phyloP scores from a whole-genome alignment of 2,113 vertebrate species.

The Platysteira castanea region DNA sequence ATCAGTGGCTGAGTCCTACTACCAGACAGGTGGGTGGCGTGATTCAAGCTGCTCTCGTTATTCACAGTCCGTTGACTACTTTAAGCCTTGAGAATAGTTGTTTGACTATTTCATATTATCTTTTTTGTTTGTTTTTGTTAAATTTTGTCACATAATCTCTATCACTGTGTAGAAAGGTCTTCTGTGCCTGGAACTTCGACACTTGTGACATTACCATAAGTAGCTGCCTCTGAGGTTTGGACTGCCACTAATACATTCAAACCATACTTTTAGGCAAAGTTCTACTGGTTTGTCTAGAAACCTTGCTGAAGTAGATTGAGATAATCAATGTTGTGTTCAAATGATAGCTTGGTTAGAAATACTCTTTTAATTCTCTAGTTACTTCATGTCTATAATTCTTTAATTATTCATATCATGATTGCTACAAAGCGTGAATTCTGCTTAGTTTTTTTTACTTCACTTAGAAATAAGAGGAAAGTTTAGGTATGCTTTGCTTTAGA shows the following conservation, averaged over 20 bases:
- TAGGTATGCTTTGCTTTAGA: background rate
- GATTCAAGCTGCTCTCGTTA: background rate
- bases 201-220: background rate
- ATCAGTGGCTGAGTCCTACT: constrained; percentile 94
- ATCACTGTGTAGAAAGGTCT: background rate
- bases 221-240: background rate
- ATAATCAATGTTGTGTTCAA: background rate
- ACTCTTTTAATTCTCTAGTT: background rate
- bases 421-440: background rate
- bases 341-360: background rate
- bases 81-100: background rate
- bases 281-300: background rate
- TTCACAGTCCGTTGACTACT: background rate
- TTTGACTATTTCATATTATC: background rate
- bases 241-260: background rate
- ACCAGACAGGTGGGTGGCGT: constrained; percentile 86
- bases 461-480: background rate
- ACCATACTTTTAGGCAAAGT: background rate
- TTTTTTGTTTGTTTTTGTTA: background rate
- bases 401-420: background rate
- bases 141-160: background rate
- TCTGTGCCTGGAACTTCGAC: background rate
- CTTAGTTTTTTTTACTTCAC: background rate
- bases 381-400: background rate
- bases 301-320: background rate